Evolutionary conservation across 35 echinoderm and acorn worm genomes (phyloP).

Genomic region (Heliocidaris erythrogramma): DNA sequence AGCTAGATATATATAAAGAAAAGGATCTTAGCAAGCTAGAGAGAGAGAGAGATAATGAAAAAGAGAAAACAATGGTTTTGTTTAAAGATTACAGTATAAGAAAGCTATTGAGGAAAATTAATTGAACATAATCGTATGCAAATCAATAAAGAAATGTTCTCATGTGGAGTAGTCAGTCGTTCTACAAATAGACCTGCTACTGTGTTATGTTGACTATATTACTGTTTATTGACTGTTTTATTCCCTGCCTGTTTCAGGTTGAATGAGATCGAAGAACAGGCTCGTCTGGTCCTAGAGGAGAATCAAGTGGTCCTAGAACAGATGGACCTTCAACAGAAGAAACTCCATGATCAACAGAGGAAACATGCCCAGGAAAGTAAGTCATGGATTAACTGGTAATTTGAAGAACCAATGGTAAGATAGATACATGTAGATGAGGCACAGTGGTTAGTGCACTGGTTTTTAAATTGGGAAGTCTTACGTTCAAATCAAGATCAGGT

Average conservation of each 20-base stretch:
- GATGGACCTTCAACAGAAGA: constrained; percentile 84
- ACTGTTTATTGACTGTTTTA: too few relatives aligned
- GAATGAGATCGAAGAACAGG: constrained; percentile 86
- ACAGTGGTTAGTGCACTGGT: too few relatives aligned
- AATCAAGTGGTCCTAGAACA: constrained; percentile 92
- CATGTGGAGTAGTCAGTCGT: too few relatives aligned
- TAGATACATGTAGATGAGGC: too few relatives aligned
- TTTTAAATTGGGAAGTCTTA: background rate
- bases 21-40: too few relatives aligned
- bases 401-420: background rate
- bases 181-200: background rate
- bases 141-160: too few relatives aligned
- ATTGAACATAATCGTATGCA: too few relatives aligned
- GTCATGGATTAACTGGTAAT: constrained; percentile 19
- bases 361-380: constrained; percentile 84
- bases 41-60: too few relatives aligned
- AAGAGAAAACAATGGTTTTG: too few relatives aligned
- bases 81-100: too few relatives aligned
- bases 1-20: too few relatives aligned
- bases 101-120: too few relatives aligned
- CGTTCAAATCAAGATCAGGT: constrained; percentile 87
- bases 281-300: constrained; percentile 83
- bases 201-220: background rate
- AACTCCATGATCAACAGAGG: constrained; percentile 63
- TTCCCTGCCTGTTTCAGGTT: background rate